Base-by-base conservation (phyloP, 2,797 vertebrate species). In the Ctenosaura bakeri region DNA sequence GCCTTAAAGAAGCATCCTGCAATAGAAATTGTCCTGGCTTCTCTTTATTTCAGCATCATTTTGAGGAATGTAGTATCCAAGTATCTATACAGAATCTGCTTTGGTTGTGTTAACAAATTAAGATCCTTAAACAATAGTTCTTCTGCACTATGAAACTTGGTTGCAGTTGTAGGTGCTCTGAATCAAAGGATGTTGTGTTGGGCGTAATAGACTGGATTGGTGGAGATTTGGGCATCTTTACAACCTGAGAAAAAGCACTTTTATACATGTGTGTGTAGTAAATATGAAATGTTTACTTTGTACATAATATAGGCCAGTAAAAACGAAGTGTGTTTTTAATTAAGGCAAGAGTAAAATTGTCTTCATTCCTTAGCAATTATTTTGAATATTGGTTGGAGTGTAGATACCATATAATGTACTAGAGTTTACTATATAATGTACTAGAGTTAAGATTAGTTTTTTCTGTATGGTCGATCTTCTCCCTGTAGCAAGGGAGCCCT, bases 261-360 rank as follows among this genome's bases (percentile, higher is more conserved):
- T 91, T 88, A 69, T 66, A 69, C 42, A 42, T 42, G 18, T 20
- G 16, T 42, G 18, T 20, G 24, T 38, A 22, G 56, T 42, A 77
- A 42, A 77, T 38, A 38, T 14, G n/a, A 59, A 85, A 24, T 92
- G 71, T 95, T 95, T 95, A 87, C 94, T 81, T 92, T 93, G 6
- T 32, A 54, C 89, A 66, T 93, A 85, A 88, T 90, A 88, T 84
- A 91, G 93, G 95, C 94, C 95, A 96, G 95, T 96, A 94, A 81
- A 90, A 92, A 64, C 50, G 14, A 20, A 3, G 0, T 38, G 91
- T 93, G 92, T 91, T 38, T 38, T 38, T 83, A 80, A 88, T 90
- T 80, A 92, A 83, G 88, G 82, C 35, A 91, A 85, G 35, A 86
- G 76, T 76, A 71, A n/a, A 29, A 62, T 87, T 95, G 85, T 93